Evolutionary conservation across 1,140 invertebrate genomes (phyloP).

Genomic region (Bemisia tabaci): DNA sequence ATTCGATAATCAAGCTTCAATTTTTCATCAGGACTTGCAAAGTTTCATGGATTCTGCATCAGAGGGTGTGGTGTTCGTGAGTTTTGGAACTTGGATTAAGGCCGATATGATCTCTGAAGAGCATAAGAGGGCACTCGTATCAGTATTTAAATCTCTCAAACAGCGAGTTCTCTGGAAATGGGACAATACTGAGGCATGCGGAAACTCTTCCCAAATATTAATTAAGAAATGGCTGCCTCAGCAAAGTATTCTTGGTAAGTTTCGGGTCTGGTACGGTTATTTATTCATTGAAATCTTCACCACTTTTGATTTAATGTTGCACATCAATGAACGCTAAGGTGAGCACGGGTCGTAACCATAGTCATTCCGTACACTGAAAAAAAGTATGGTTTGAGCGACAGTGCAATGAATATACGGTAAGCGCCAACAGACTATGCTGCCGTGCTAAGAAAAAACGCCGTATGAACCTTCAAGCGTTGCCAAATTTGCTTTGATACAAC

Average conservation of each 20-base stretch:
- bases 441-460: too few species aligned
- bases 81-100: conserved; percentile 19
- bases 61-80: conserved; percentile 23
- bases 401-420: too few species aligned
- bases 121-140: not conserved
- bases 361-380: too few species aligned
- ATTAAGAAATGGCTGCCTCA: not conserved
- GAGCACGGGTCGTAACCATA: too few species aligned
- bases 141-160: not conserved
- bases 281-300: too few species aligned
- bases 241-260: not conserved
- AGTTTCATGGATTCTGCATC: conserved; percentile 19
- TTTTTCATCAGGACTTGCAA: not conserved
- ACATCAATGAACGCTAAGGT: too few species aligned
- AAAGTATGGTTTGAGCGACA: too few species aligned
- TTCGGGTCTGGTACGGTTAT: too few species aligned
- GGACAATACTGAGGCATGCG: not conserved
- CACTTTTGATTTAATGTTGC: too few species aligned
- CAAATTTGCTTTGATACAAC: too few species aligned
- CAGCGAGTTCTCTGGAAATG: not conserved
- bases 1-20: not conserved
- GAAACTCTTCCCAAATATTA: not conserved
- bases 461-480: too few species aligned
- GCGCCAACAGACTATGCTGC: too few species aligned
- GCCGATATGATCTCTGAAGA: not conserved